A percentile compares a stretch with the other conserved stretches of the same genome.
phyloP scores from a whole-genome alignment of 2,113 vertebrate species.

The Scomber scombrus region DNA sequence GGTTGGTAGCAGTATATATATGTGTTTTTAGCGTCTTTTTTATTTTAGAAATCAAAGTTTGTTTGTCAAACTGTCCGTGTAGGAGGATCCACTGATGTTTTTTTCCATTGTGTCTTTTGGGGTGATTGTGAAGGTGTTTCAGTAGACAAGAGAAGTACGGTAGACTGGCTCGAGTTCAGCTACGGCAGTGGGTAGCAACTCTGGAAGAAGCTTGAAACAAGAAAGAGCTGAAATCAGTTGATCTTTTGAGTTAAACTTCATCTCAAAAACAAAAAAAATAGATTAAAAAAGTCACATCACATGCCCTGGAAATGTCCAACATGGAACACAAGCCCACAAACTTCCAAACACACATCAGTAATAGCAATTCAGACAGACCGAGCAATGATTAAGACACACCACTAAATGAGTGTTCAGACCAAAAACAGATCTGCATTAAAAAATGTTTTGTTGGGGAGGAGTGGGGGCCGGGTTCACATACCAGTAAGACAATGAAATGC shows the following conservation, averaged over 20 bases:
- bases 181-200: neutral
- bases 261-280: neutral
- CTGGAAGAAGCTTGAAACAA: too few relatives aligned
- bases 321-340: too few relatives aligned
- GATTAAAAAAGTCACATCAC: neutral
- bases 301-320: neutral
- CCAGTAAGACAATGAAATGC: too few relatives aligned
- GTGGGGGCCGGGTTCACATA: too few relatives aligned
- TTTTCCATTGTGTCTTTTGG: conserved; percentile 26
- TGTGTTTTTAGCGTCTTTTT: conserved; percentile 18
- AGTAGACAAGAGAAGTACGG: neutral
- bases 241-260: neutral
- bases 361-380: too few relatives aligned
- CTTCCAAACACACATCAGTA: too few relatives aligned
- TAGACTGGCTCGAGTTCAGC: neutral
- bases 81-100: neutral
- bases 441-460: too few relatives aligned
- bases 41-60: conserved; percentile 34
- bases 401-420: too few relatives aligned
- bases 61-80: conserved; percentile 1
- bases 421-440: too few relatives aligned
- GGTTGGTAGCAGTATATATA: neutral
- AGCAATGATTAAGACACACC: too few relatives aligned
- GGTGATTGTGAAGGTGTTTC: conserved; percentile 35
- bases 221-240: neutral